phyloP scores from a whole-genome alignment of 2,797 vertebrate species.

The Cryptoblepharus egeriae region DNA sequence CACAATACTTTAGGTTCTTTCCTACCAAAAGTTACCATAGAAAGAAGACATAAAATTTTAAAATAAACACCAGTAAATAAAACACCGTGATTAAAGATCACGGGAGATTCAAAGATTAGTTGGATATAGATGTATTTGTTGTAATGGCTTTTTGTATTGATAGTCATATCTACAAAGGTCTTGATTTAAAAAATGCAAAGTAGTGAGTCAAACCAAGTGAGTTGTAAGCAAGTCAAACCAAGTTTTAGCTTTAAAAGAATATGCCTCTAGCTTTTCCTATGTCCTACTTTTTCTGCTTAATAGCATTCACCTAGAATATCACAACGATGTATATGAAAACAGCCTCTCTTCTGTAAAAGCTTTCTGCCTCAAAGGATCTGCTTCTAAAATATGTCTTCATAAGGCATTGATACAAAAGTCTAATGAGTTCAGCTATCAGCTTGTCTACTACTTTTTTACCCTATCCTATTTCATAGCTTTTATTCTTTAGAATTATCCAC shows the following conservation, averaged over 20 bases:
- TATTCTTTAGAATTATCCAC: constrained; percentile 27
- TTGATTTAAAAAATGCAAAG: neutral
- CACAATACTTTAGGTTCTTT: constrained; percentile 60
- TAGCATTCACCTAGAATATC: neutral
- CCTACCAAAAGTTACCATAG: neutral
- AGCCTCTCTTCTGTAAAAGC: constrained; percentile 10
- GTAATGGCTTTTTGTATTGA: too few species aligned
- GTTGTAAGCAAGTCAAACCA: constrained; percentile 5
- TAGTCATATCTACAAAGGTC: neutral
- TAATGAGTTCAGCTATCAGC: constrained; percentile 27
- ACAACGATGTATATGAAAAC: constrained; percentile 21
- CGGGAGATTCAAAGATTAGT: neutral
- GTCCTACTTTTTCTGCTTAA: constrained; percentile 25
- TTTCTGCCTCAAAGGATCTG: constrained; percentile 31
- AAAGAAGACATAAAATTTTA: constrained; percentile 52
- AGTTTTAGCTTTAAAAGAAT: neutral
- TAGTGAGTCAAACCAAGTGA: too few species aligned
- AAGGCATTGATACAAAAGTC: constrained; percentile 41
- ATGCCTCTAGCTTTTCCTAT: constrained; percentile 1
- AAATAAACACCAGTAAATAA: constrained; percentile 51
- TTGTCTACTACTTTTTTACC: constrained; percentile 10
- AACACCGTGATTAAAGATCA: constrained; percentile 25
- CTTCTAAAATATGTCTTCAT: constrained; percentile 40
- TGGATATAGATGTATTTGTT: neutral
- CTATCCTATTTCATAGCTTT: neutral